Base-by-base conservation (phyloP, 2,113 vertebrate species). In the Fulmarus glacialis region DNA sequence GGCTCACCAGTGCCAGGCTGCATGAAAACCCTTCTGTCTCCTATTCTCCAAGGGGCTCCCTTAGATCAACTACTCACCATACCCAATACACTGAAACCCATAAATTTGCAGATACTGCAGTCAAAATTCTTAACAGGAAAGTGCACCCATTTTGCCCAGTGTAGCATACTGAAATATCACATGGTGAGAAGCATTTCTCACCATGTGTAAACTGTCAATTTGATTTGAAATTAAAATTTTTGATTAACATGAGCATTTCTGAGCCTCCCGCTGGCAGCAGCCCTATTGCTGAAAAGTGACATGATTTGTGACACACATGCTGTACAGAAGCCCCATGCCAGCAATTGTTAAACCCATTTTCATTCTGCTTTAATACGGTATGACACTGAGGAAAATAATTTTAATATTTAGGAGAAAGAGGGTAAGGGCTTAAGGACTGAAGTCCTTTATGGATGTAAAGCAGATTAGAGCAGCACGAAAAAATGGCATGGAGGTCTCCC, bases 141-240 rank as follows among this genome's bases (percentile, higher is more conserved):
- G 91, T 95, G 93, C 95, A 97, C 97, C 96, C 96, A 97, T 97
- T 97, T 97, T 97, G 93, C 96, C 96, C 96, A 97, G 89, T 83
- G 89, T 92, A 95, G 97, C 96, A 97, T 96, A 94, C 93, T 96
- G 90, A 97, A 96, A 95, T 96, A 94, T 97, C 97, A 96, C 97
- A 97, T 97, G 97, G 96, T 96, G 97, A 95, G 96, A 95, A 96
- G 95, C 95, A 94, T 96, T 97, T 97, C 97, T 97, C 96, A 97
- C 97, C 96, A 98, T 97, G 96, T 98, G 97, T 97, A 98, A 98
- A 98, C 95, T 96, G 96, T 97, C 97, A 97, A 93, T 97, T 97
- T 97, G 97, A 98, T 98, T 97, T 97, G 97, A 97, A 98, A 98
- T 98, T 97, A 97, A 97, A 97, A 96, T 96, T 97, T 97, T 98